Base-by-base conservation (phyloP, 2,888 invertebrate genomes). In the Agrochola macilenta region DNA sequence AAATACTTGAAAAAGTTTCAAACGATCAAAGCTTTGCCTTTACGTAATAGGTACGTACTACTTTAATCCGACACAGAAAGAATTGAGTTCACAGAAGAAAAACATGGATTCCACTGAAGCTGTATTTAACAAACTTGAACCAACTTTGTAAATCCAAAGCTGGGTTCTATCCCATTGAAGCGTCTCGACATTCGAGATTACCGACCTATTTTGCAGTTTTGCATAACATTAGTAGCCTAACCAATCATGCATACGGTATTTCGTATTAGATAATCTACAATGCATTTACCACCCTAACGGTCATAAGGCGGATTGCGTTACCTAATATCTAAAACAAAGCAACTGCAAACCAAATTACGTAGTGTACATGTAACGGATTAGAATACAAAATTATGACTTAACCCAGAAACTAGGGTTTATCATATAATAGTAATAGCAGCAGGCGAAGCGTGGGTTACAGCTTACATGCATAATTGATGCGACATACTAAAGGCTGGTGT, bases 331-430 rank as follows among this genome's bases (percentile, higher is more conserved):
- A 81, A 60, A 77, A 69, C 72, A 73, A 74, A 69, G 58, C 68
- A 74, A 49, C 66, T 71, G 26, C 58, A 72, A 81, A 64, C 65
- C 20, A 68, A 73, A 85, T 82, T 85, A 73, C 75, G 75, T 75
- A 30, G 60, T 43, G 57, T 70, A 64, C 72, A 75, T 78, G 68
- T 68, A 78, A 84, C 72, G 20, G 77, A 78, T 85, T 73, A 74
- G 78, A 69, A 78, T 85, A 69, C 70, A 69, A 72, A 85, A 81
- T 78, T 70, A 85, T 78, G 75, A 82, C 65, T 85, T 75, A 78
- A 84, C 83, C 83, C 85, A 82, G 82, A 78, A 85, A 78, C 61
- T 52, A 52, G 52, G 66, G 85, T 78, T 75, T 78, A 85, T 75
- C 63, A 75, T 78, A 68, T 74, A 78, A 82, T 85, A 73, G 72